These are phyloP conservation scores for Holacanthus passer DNA, from an alignment of 2,113 vertebrate species.

Conservation along the genomic window DNA sequence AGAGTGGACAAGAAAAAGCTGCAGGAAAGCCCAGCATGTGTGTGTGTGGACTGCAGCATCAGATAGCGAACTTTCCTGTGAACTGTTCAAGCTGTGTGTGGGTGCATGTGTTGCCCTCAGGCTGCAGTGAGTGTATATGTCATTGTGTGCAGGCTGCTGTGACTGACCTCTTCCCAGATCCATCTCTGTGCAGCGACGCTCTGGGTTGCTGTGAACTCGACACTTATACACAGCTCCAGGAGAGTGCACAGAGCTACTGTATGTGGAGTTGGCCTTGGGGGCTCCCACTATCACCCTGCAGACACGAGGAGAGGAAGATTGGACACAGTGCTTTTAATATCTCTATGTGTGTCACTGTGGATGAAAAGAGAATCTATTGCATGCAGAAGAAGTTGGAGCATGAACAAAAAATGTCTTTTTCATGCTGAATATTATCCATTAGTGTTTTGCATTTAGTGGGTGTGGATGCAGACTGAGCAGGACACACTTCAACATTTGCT, in stretches of 20 bases:
- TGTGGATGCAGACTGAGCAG: constrained; percentile 12
- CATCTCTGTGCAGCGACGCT: constrained; percentile 95
- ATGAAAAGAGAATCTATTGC: not conserved
- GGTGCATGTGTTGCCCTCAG: not conserved
- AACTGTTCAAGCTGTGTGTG: not conserved
- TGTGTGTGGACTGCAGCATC: not conserved
- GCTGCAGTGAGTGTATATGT: not conserved
- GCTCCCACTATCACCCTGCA: constrained; percentile 96
- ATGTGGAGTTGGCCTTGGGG: constrained; percentile 94
- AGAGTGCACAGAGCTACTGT: constrained; percentile 90
- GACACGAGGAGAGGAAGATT: constrained; percentile 42
- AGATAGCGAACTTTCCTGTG: constrained; percentile 1
- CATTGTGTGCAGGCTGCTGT: constrained; percentile 17
- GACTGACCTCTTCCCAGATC: constrained; percentile 95
- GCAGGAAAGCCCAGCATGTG: constrained; percentile 9
- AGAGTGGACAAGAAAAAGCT: constrained; percentile 36
- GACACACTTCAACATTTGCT: constrained; percentile 7
- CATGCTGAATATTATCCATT: not conserved
- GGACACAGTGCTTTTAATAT: not conserved
- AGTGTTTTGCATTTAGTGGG: not conserved
- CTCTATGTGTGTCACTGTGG: not conserved
- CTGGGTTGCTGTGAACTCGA: constrained; percentile 95
- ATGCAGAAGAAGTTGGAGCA: not conserved
- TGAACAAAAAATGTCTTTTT: not conserved
- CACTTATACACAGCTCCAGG: constrained; percentile 97